phyloP scores from a whole-genome alignment of 2,888 invertebrate species.

The Caenorhabditis virilis region DNA sequence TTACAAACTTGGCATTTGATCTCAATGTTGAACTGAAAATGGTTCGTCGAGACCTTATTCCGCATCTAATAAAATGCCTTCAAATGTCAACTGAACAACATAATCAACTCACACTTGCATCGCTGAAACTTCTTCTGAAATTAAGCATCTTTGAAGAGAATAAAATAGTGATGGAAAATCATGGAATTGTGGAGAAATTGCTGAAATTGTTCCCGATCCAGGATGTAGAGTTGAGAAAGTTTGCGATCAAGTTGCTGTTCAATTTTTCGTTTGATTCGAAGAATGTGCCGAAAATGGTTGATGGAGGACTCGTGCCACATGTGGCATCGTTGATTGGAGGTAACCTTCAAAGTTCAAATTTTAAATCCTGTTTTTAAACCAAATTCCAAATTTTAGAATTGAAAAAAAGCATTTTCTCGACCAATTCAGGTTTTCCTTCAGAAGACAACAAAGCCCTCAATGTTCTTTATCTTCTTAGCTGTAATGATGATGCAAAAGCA shows the following conservation, averaged over 20 bases:
- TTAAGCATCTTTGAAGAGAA: constrained; percentile 91
- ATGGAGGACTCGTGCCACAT: constrained; percentile 85
- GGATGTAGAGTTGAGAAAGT: constrained; percentile 37
- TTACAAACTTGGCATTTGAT: constrained; percentile 93
- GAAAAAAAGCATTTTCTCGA: neutral
- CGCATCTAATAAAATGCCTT: constrained; percentile 56
- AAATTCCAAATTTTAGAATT: constrained; percentile 1
- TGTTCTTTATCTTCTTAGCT: constrained; percentile 86
- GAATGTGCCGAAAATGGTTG: constrained; percentile 85
- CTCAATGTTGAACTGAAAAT: constrained; percentile 94
- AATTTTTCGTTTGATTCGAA: constrained; percentile 93
- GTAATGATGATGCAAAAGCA: constrained; percentile 89
- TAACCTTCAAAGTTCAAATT: constrained; percentile 70
- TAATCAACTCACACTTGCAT: constrained; percentile 20
- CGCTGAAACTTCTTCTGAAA: constrained; percentile 81
- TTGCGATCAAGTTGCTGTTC: constrained; percentile 76
- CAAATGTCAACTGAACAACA: constrained; percentile 13
- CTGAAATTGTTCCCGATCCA: constrained; percentile 77
- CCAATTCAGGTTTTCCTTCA: constrained; percentile 8
- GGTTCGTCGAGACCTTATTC: constrained; percentile 76
- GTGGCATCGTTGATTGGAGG: constrained; percentile 82
- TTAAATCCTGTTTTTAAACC: constrained; percentile 2
- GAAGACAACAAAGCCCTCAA: constrained; percentile 55
- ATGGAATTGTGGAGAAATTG: constrained; percentile 82
- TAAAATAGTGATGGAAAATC: constrained; percentile 85